Evolutionary conservation across 1,140 invertebrate genomes (phyloP).

Genomic region (Vanessa tameamea): DNA sequence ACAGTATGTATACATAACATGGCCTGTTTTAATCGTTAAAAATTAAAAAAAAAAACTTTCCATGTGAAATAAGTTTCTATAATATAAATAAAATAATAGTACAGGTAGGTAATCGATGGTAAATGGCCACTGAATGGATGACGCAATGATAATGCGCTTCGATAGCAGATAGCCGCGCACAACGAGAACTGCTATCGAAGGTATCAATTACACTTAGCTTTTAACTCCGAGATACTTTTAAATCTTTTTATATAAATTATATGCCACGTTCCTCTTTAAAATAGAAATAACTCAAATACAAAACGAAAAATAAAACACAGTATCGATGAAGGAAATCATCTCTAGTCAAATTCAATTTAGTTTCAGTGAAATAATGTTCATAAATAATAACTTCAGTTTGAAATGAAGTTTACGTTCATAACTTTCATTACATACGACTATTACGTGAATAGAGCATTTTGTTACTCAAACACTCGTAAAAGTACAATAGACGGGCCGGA

Average conservation of each 20-base stretch:
- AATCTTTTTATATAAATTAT: slow-evolving; percentile 1
- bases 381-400: no score
- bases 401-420: no score
- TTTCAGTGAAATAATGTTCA: no score
- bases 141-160: slow-evolving; percentile 48
- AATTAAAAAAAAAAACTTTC: background rate
- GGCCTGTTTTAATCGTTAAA: background rate
- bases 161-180: slow-evolving; percentile 8
- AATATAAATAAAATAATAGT: slow-evolving; percentile 13
- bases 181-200: slow-evolving; percentile 7
- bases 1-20: background rate
- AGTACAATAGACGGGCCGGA: slow-evolving; percentile 23
- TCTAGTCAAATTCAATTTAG: no score
- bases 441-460: background rate
- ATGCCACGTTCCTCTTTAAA: background rate
- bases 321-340: no score
- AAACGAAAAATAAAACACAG: no score
- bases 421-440: background rate
- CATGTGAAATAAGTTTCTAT: background rate
- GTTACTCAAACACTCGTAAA: slow-evolving; percentile 1
- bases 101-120: slow-evolving; percentile 18
- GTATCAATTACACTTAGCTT: slow-evolving; percentile 25
- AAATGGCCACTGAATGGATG: slow-evolving; percentile 48
- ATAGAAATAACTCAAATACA: no score
- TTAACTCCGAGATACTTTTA: slow-evolving; percentile 3